Base-by-base conservation (phyloP, 2,113 vertebrate species). In the Atractosteus spatula region DNA sequence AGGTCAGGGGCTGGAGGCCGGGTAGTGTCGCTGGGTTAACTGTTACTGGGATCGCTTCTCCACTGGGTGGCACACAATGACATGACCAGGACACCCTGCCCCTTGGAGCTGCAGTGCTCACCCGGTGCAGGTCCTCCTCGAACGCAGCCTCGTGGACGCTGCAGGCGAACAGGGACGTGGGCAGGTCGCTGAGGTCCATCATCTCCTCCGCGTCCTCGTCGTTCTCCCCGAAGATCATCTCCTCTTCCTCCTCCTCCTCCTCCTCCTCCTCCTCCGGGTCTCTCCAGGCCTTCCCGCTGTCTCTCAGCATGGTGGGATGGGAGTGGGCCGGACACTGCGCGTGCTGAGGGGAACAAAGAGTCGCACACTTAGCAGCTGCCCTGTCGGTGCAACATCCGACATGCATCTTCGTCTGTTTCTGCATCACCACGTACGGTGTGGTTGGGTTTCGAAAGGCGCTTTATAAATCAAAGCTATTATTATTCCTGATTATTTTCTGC, bases 181-280 rank as follows among this genome's bases (percentile, higher is more conserved):
- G 96, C 76, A 98, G 84, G 81, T 96, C 94, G 43, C 95, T 98
- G 44, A 99, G 85, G 85, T 98, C 96, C 96, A 97, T 98, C 92
- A 97, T 94, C 84, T 96, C 95, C 56, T 94, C 94, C 63, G 88
- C 87, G 7, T 96, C 94, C 0, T 94, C 93, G 73, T 96, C 93
- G 64, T 91, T 94, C 82, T 97, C 95, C 12, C 94, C 95, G 81
- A 96, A 97, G 77, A 96, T 85, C 95, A 98, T 97, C 81, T 91
- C 90, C 57, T 93, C 92, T 74, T 96, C 96, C 74, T 89, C 89
- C 51, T 88, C 85, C 66, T 96, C 93, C 59, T 80, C 86, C 54
- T 88, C 94, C 76, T 97, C 91, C 73, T 94, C 94, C 0, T 94
- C 93, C 77, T 89, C 90, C 87, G 92, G 91, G 1, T 95, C 93